Evolutionary conservation across 2,797 vertebrate genomes (phyloP).

Genomic region (Masticophis lateralis): DNA sequence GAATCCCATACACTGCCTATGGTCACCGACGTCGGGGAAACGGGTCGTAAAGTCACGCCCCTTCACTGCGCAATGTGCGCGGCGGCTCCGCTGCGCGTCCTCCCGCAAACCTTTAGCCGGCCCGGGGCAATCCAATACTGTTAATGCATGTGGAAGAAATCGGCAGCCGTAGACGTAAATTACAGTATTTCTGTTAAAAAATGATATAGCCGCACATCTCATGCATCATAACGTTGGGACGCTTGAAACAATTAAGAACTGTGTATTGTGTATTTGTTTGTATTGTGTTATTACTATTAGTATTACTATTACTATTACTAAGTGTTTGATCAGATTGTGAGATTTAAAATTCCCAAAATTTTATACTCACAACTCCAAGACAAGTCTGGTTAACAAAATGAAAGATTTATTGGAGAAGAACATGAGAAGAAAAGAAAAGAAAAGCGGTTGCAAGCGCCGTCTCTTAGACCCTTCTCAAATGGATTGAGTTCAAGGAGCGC

Average conservation of each 20-base stretch:
- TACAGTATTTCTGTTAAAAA: too few relatives aligned
- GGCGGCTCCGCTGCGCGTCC: background rate
- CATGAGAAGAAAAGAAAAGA: too few relatives aligned
- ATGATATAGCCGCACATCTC: background rate
- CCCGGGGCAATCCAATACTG: background rate
- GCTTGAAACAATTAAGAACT: background rate
- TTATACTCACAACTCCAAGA: too few relatives aligned
- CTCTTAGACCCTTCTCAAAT: too few relatives aligned
- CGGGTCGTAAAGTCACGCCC: background rate
- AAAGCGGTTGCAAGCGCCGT: too few relatives aligned
- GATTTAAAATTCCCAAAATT: too few relatives aligned
- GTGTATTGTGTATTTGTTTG: background rate
- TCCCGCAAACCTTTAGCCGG: background rate
- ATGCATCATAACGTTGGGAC: background rate
- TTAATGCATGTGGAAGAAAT: background rate
- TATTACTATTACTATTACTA: background rate
- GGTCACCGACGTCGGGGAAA: background rate
- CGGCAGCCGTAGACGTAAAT: too few relatives aligned
- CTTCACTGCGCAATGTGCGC: background rate
- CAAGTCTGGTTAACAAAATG: too few relatives aligned
- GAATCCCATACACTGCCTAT: background rate
- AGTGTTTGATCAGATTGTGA: background rate
- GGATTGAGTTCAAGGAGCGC: too few relatives aligned
- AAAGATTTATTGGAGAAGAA: too few relatives aligned
- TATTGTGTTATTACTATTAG: background rate